A percentile compares a stretch with the other conserved stretches of the same genome.
Evolutionary conservation across 2,888 invertebrate species (phyloP).

Genomic region (Drosophila rubida): DNA sequence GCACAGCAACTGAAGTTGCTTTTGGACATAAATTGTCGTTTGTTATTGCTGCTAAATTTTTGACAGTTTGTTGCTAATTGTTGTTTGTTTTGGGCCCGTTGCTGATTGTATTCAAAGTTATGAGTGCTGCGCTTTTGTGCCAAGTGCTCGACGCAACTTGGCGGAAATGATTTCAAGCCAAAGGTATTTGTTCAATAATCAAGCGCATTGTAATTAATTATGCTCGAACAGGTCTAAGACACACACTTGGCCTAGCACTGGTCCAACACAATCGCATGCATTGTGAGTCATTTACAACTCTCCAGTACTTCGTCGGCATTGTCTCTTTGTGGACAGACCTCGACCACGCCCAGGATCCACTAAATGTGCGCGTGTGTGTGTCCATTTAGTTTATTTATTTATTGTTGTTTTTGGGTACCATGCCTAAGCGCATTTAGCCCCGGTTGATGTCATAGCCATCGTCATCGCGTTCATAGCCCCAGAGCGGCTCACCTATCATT

Average conservation of each 20-base stretch:
- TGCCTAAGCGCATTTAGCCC: slow-evolving; percentile 27
- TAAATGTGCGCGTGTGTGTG: slow-evolving; percentile 11
- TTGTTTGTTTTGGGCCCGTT: slow-evolving; percentile 13
- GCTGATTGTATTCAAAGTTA: slow-evolving; percentile 25
- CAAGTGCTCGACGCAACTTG: slow-evolving; percentile 4
- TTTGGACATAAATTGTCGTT: slow-evolving; percentile 23
- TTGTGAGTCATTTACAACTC: slow-evolving; percentile 53
- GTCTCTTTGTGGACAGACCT: slow-evolving; percentile 37
- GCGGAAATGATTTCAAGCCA: slow-evolving; percentile 61
- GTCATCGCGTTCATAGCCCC: slow-evolving; percentile 31
- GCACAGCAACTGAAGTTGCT: slow-evolving; percentile 50
- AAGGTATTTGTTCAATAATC: slow-evolving; percentile 43
- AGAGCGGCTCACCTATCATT: slow-evolving; percentile 28
- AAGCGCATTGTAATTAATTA: slow-evolving; percentile 62
- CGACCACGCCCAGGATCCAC: slow-evolving; percentile 62
- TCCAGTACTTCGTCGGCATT: slow-evolving; percentile 44
- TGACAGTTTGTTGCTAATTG: slow-evolving; percentile 73
- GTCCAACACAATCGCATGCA: slow-evolving; percentile 52
- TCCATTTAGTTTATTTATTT: slow-evolving; percentile 15
- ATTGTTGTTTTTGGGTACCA: slow-evolving; percentile 22
- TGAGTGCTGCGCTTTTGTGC: slow-evolving; percentile 53
- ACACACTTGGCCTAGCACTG: slow-evolving; percentile 14
- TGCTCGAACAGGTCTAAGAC: slow-evolving; percentile 28
- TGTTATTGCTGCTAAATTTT: slow-evolving; percentile 44
- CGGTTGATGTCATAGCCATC: slow-evolving; percentile 58